Base-by-base conservation (phyloP, 1,140 invertebrate genomes). In the Vanessa atalanta region DNA sequence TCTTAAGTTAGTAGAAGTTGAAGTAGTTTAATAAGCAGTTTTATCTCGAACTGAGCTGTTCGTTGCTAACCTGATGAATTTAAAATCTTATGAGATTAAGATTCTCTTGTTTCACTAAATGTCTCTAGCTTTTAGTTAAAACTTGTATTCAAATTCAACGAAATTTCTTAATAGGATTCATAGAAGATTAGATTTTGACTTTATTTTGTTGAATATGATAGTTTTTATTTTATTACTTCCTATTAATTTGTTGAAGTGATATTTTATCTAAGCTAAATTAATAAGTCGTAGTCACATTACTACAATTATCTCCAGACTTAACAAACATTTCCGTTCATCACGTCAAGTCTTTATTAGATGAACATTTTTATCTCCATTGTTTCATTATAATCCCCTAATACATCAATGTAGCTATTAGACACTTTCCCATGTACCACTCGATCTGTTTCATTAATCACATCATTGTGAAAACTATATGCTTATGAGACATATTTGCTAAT, bases 381-480 rank as follows among this genome's bases (percentile, higher is more conserved):
- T 69, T 64, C 66, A 57, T 73, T 66, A 75, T 77, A 77, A 87
- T 83, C 82, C 79, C 70, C 75, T 81, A 84, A 89, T 86, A 83
- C 83, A 88, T 88, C 88, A 90, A 82, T 86, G 86, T 87, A 80
- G 70, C 83, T 77, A 85, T 85, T 84, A 84, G 80, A 88, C 81
- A 83, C 80, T 83, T 82, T 75, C 76, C 81, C 83, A 73, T 87
- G 82, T 85, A 84, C 77, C 76, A 64, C 70, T 73, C 74, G 78
- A 84, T 87, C 78, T 84, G 75, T 79, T 85, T 84, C 89, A 91
- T 91, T 88, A 88, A 91, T 91, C 87, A 88, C 83, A 81, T 83
- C 79, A 81, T 77, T 81, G 83, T 84, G 82, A 80, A 83, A 80
- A 86, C 80, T 81, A 79, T 70, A 80, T 80, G 72, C 73, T 77